phyloP scores from a whole-genome alignment of 2,888 invertebrate species.

The Tenodera sinensis region DNA sequence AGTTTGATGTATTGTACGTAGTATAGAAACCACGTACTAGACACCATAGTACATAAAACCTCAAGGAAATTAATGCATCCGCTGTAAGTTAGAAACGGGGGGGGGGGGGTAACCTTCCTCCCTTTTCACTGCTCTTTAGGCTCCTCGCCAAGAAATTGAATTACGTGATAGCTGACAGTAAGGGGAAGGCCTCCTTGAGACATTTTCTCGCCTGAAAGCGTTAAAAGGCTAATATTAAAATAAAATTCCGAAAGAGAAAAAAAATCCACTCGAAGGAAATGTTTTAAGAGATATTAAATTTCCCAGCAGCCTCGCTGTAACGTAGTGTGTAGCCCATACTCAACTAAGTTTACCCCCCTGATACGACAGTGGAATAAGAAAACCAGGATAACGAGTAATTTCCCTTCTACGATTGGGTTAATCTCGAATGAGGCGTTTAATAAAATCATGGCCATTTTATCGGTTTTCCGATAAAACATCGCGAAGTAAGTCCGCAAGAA shows the following conservation, averaged over 20 bases:
- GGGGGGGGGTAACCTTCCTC: neutral
- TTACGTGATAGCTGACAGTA: neutral
- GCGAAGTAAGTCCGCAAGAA: no score
- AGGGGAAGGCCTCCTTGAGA: neutral
- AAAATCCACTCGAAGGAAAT: neutral
- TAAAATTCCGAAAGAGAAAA: neutral
- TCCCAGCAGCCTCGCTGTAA: neutral
- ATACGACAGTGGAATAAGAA: neutral
- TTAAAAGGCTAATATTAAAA: neutral
- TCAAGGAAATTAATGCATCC: neutral
- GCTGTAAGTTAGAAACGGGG: neutral
- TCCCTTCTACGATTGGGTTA: neutral
- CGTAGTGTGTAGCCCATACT: neutral
- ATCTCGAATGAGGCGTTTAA: neutral
- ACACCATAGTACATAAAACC: neutral
- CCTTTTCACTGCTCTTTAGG: neutral
- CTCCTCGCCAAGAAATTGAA: neutral
- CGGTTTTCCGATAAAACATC: no score
- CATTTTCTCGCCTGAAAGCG: neutral
- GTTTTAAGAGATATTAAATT: neutral
- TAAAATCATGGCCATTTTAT: neutral
- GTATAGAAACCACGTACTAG: neutral
- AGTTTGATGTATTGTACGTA: neutral
- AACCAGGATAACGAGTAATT: neutral
- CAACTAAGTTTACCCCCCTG: neutral